phyloP scores from a whole-genome alignment of 1,140 invertebrate genomes.

The Pomacea maculata region DNA sequence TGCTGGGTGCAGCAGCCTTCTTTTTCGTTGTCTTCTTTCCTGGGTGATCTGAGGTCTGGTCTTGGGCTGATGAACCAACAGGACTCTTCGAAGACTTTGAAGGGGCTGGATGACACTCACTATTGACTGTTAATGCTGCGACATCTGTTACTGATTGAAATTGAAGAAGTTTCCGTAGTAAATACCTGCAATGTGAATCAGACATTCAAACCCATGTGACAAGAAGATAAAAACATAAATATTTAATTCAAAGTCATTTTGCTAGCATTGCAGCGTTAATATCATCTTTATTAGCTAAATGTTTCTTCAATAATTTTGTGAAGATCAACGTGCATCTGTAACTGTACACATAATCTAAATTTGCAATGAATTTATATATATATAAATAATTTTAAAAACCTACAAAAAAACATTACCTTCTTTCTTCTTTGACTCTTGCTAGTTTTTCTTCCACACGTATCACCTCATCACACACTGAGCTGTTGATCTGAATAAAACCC shows the following conservation, averaged over 20 bases:
- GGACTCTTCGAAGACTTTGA: constrained; percentile 14
- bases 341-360: too few species aligned
- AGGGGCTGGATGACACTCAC: background rate
- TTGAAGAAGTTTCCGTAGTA: constrained; percentile 55
- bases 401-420: constrained; percentile 69
- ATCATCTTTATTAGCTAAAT: background rate
- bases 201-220: too few species aligned
- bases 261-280: background rate
- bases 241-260: background rate
- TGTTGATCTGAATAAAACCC: constrained; percentile 71
- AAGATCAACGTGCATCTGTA: too few species aligned
- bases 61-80: background rate
- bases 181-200: constrained; percentile 39
- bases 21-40: background rate
- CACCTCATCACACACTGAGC: constrained; percentile 82
- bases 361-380: background rate
- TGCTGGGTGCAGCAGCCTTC: constrained; percentile 1
- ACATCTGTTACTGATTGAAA: constrained; percentile 51
- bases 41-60: background rate
- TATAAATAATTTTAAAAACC: background rate
- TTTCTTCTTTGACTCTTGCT: constrained; percentile 78
- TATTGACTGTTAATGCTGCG: background rate
- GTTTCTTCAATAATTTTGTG: background rate
- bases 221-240: background rate
- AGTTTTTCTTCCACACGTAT: constrained; percentile 80